Evolutionary conservation across 2,113 vertebrate species (phyloP).

Genomic region (Scomber colias): DNA sequence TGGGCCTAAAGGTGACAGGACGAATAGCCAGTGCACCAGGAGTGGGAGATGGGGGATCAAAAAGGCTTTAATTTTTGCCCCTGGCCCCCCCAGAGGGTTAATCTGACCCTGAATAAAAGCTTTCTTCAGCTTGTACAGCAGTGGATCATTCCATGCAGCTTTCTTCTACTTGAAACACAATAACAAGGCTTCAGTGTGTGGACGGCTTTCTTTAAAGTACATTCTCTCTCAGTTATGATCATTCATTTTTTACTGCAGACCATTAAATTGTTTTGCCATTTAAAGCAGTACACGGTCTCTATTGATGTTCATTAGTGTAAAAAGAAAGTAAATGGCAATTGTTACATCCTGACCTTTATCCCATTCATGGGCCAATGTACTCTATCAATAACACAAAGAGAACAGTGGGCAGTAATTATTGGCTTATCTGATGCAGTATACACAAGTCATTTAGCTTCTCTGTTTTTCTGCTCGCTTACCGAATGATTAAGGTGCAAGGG

Average conservation of each 20-base stretch:
- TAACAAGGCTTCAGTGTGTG: conserved; percentile 21
- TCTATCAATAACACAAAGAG: conserved; percentile 60
- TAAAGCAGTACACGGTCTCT: conserved; percentile 45
- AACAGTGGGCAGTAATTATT: conserved; percentile 64
- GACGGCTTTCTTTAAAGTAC: conserved; percentile 27
- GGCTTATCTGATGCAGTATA: conserved; percentile 59
- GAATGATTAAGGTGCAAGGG: conserved; percentile 50
- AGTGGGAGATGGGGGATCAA: not conserved
- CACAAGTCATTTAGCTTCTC: conserved; percentile 61
- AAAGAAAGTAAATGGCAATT: conserved; percentile 61
- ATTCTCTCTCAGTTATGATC: conserved; percentile 44
- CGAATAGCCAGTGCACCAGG: not conserved
- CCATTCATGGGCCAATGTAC: conserved; percentile 54
- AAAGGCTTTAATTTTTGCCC: not conserved
- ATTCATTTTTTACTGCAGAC: conserved; percentile 50
- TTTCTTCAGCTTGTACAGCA: not conserved
- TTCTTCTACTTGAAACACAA: conserved; percentile 24
- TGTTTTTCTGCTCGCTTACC: conserved; percentile 48
- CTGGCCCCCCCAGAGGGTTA: not conserved
- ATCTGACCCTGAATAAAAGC: conserved; percentile 17
- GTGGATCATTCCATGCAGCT: not conserved
- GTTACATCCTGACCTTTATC: conserved; percentile 71
- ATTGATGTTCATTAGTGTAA: conserved; percentile 65
- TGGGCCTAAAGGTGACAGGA: not conserved
- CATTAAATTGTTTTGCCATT: conserved; percentile 71